A percentile compares a stretch with the other conserved stretches of the same genome.
These are phyloP conservation scores for Ganaspis brasiliensis DNA, from an alignment of 2,888 invertebrate genomes.

Conservation along the genomic window DNA sequence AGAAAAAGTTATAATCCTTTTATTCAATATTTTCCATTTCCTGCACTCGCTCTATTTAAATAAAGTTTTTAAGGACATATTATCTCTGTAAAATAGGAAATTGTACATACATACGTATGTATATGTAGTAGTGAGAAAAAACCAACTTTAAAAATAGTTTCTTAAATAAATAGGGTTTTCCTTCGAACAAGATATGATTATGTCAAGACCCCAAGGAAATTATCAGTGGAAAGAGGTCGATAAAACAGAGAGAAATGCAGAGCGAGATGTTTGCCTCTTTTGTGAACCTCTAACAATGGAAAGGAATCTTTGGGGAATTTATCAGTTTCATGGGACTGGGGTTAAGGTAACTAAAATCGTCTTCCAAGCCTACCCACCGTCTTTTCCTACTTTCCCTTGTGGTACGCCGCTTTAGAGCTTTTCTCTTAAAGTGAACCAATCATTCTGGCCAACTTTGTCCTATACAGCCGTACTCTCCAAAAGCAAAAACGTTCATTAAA, in stretches of 20 bases:
- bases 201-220: slow-evolving; percentile 28
- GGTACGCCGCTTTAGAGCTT: background rate
- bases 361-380: slow-evolving; percentile 5
- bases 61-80: too few relatives aligned
- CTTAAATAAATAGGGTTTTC: background rate
- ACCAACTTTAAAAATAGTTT: background rate
- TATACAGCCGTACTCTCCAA: background rate
- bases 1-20: too few relatives aligned
- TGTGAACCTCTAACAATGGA: slow-evolving; percentile 23
- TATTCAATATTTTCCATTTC: too few relatives aligned
- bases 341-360: slow-evolving; percentile 25
- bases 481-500: too few relatives aligned
- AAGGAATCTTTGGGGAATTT: slow-evolving; percentile 37
- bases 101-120: too few relatives aligned
- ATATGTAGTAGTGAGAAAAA: background rate
- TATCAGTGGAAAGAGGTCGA: slow-evolving; percentile 15
- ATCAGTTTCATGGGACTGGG: background rate
- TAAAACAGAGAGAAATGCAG: slow-evolving; percentile 24
- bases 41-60: too few relatives aligned
- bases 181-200: background rate
- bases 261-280: slow-evolving; percentile 9
- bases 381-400: slow-evolving; percentile 38
- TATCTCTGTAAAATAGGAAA: too few relatives aligned
- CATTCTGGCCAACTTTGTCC: background rate
- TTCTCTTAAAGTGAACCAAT: slow-evolving; percentile 29